Percentiles rank a stretch among this genome's conserved stretches.
Conservation (phyloP, 1,140 invertebrate genomes). For the Harlomillsia oculata region DNA sequence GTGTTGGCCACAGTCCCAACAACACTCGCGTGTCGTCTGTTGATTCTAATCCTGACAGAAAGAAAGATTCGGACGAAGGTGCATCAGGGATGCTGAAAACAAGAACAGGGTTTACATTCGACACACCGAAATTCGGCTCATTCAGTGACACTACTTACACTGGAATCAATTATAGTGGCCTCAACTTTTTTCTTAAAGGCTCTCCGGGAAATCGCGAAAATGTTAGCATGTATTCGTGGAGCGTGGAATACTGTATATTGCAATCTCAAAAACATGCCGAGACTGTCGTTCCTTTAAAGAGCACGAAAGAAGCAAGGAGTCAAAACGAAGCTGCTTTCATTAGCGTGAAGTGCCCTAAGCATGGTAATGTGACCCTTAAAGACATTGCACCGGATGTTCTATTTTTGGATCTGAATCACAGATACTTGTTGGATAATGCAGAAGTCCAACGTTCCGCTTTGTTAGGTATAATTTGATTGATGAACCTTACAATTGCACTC, state of each 20-base stretch:
- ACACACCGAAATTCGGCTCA: constrained; percentile 10
- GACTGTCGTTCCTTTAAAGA: background rate
- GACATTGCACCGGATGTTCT: constrained; percentile 70
- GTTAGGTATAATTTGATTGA: constrained; percentile 25
- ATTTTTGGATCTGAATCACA: constrained; percentile 29
- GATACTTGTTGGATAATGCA: constrained; percentile 21
- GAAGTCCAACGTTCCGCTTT: constrained; percentile 27
- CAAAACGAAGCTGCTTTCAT: constrained; percentile 1
- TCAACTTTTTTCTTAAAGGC: constrained; percentile 32
- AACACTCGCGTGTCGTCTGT: constrained; percentile 29
- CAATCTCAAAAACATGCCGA: constrained; percentile 27
- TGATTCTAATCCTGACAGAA: constrained; percentile 24
- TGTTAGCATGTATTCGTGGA: constrained; percentile 50
- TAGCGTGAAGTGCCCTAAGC: constrained; percentile 56
- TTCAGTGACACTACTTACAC: background rate
- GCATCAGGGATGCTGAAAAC: constrained; percentile 17
- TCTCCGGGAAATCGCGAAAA: constrained; percentile 15
- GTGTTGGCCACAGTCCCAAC: constrained; percentile 28
- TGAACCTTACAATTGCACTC: too few species aligned
- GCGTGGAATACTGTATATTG: constrained; percentile 92
- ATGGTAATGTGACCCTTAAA: constrained; percentile 59
- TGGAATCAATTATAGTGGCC: constrained; percentile 21
- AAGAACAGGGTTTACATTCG: constrained; percentile 20
- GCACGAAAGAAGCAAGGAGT: background rate
- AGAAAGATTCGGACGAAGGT: constrained; percentile 25